Evolutionary conservation across 2,113 vertebrate species (phyloP).

Genomic region (Nesoenas mayeri): DNA sequence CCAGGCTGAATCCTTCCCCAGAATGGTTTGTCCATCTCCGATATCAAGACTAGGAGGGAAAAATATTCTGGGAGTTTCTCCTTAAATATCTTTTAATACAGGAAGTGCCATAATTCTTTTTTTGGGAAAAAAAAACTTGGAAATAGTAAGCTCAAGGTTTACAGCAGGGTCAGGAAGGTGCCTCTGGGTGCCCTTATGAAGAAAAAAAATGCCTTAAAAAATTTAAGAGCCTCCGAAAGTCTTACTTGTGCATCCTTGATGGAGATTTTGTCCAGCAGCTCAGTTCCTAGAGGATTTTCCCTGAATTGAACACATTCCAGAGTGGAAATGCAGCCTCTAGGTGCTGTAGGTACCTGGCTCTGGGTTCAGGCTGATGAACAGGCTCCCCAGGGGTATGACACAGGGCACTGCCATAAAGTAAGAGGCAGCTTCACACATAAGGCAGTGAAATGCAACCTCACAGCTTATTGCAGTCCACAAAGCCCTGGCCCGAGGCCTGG

Average conservation of each 20-base stretch:
- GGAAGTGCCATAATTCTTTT: neutral
- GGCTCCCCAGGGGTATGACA: no score
- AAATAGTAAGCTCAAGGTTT: neutral
- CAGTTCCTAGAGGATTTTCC: neutral
- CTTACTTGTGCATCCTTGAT: neutral
- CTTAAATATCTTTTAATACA: neutral
- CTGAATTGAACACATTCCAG: neutral
- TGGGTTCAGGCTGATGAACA: neutral
- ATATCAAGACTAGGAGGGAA: neutral
- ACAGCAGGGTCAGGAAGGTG: neutral
- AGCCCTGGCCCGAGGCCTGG: neutral
- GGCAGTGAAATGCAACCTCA: neutral
- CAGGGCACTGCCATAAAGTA: no score
- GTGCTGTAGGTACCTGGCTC: neutral
- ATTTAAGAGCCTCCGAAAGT: neutral
- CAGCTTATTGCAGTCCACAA: neutral
- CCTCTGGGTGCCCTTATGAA: neutral
- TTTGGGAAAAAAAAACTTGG: fast-evolving
- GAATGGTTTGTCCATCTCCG: neutral
- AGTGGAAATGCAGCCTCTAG: neutral
- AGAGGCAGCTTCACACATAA: neutral
- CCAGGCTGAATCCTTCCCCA: neutral
- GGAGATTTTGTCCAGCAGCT: neutral
- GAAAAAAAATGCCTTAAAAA: neutral
- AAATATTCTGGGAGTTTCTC: neutral